Evolutionary conservation across 2,888 invertebrate genomes (phyloP).

Genomic region (Tetragonula carbonaria): DNA sequence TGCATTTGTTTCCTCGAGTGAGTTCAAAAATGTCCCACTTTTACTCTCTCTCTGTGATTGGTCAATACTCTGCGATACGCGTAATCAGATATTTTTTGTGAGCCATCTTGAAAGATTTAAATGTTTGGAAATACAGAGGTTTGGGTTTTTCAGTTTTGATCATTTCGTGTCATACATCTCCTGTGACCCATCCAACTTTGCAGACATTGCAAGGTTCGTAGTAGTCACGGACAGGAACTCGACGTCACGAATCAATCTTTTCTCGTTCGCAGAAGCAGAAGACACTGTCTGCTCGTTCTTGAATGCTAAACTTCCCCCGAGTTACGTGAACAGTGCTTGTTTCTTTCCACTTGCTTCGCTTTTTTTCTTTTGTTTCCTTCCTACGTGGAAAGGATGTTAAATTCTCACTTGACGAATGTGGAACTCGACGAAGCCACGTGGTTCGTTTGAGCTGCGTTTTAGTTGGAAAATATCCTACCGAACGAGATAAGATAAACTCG

Average conservation of each 20-base stretch:
- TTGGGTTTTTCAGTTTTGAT: too few species aligned
- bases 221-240: background rate
- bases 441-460: background rate
- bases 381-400: background rate
- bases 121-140: too few species aligned
- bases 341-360: background rate
- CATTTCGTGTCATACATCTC: too few species aligned
- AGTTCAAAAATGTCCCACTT: too few species aligned
- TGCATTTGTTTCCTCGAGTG: background rate
- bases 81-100: too few species aligned
- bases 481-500: background rate
- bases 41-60: too few species aligned
- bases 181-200: too few species aligned
- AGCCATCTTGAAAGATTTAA: too few species aligned
- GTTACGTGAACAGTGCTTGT: constrained; percentile 27
- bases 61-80: too few species aligned
- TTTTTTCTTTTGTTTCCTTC: background rate
- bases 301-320: constrained; percentile 27
- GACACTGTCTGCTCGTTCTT: background rate
- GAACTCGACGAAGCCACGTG: background rate
- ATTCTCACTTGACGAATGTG: background rate
- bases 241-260: constrained; percentile 37
- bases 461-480: background rate
- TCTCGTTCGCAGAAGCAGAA: constrained; percentile 36
- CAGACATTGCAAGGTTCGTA: too few species aligned